phyloP scores from a whole-genome alignment of 2,888 invertebrate species.

The Belgica antarctica region DNA sequence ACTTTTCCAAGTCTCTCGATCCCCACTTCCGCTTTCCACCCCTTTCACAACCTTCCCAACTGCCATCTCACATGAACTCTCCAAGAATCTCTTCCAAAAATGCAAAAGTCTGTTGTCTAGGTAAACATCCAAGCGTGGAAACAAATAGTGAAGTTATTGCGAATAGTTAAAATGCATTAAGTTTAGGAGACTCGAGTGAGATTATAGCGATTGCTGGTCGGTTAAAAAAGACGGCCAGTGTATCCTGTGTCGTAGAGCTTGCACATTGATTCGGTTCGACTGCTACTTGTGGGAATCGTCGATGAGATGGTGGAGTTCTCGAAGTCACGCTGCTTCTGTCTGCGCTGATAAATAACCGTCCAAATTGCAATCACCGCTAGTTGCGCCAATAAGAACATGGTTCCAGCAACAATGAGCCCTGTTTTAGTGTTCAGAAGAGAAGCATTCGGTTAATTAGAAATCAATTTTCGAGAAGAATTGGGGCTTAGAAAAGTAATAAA shows the following conservation, averaged over 20 bases:
- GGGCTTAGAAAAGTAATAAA: background rate
- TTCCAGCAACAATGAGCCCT: constrained; percentile 80
- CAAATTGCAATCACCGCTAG: constrained; percentile 82
- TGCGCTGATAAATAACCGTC: constrained; percentile 84
- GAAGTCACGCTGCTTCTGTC: constrained; percentile 57
- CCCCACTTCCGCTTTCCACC: too few species aligned
- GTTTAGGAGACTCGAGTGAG: background rate
- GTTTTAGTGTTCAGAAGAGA: constrained; percentile 57
- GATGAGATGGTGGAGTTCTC: constrained; percentile 49
- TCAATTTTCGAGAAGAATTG: background rate
- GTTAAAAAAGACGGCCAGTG: constrained; percentile 60
- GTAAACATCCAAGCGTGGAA: too few species aligned
- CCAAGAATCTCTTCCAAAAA: too few species aligned
- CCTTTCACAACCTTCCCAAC: too few species aligned
- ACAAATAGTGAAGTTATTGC: background rate
- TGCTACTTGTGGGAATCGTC: constrained; percentile 63
- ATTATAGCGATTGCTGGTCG: too few species aligned
- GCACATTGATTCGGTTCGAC: constrained; percentile 73
- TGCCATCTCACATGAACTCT: too few species aligned
- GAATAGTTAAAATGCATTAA: constrained; percentile 23
- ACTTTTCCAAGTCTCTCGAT: too few species aligned
- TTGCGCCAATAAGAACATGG: constrained; percentile 82
- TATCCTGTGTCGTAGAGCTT: constrained; percentile 86
- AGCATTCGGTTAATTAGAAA: background rate
- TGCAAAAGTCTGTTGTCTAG: constrained; percentile 8